A percentile compares a stretch with the other conserved stretches of the same genome.
phyloP scores from a whole-genome alignment of 2,888 invertebrate genomes.

The Thecophora atra region DNA sequence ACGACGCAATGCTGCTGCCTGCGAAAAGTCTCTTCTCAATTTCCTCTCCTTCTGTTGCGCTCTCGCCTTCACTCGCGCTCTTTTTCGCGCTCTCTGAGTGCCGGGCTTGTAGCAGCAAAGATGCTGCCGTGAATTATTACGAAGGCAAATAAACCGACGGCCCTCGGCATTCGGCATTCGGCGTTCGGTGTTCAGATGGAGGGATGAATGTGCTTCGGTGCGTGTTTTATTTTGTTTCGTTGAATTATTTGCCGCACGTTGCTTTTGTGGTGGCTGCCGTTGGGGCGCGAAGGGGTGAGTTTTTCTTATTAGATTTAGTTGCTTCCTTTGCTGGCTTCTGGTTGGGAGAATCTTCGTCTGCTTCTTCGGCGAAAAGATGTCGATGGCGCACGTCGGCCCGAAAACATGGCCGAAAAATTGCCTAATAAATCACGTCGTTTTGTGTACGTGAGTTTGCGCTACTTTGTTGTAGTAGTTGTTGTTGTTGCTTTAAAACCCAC shows the following conservation, averaged over 20 bases:
- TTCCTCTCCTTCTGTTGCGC: not conserved
- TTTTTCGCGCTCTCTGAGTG: conserved; percentile 43
- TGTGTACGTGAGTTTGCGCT: not conserved
- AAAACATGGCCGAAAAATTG: conserved; percentile 31
- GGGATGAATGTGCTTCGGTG: conserved; percentile 65
- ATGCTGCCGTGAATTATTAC: conserved; percentile 57
- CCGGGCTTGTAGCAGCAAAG: conserved; percentile 27
- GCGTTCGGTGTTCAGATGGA: conserved; percentile 65
- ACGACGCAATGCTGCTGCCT: conserved; percentile 12
- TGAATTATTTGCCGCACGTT: conserved; percentile 52
- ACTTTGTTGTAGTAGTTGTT: not conserved
- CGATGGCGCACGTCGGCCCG: conserved; percentile 13
- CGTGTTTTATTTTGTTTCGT: conserved; percentile 65
- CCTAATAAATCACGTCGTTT: conserved; percentile 28
- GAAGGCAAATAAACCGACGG: conserved; percentile 60
- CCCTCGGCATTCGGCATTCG: no score
- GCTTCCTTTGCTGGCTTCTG: not conserved
- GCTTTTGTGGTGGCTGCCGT: conserved; percentile 33
- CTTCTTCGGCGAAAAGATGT: not conserved
- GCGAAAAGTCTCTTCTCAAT: not conserved
- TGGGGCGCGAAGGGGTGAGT: conserved; percentile 40
- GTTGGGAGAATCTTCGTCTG: not conserved
- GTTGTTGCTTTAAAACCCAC: not conserved
- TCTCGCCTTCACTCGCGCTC: not conserved
- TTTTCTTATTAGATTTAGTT: conserved; percentile 47